phyloP scores from a whole-genome alignment of 2,888 invertebrate genomes.

The Eilema sororculum region DNA sequence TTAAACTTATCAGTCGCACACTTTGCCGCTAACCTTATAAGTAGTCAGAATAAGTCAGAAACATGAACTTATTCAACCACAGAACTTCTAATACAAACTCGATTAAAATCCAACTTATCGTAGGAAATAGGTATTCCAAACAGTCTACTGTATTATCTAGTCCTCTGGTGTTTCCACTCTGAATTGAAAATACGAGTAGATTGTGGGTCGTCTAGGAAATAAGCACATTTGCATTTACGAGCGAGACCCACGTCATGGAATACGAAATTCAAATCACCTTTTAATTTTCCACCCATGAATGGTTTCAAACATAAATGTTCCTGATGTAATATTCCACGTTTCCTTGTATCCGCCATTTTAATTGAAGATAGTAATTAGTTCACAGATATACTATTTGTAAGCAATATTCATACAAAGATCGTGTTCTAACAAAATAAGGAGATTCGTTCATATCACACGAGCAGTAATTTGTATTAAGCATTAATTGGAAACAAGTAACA shows the following conservation, averaged over 20 bases:
- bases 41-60: neutral
- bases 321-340: slow-evolving; percentile 43
- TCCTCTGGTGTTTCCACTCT: slow-evolving; percentile 10
- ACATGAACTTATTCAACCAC: neutral
- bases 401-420: slow-evolving; percentile 46
- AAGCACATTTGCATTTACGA: slow-evolving; percentile 53
- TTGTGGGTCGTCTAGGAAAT: slow-evolving; percentile 14
- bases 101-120: neutral
- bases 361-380: slow-evolving; percentile 55
- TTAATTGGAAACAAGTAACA: neutral
- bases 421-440: slow-evolving; percentile 29
- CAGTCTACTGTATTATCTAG: neutral
- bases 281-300: slow-evolving; percentile 63
- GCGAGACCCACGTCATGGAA: slow-evolving; percentile 47
- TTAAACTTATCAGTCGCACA: too few relatives aligned
- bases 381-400: slow-evolving; percentile 61
- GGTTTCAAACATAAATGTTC: slow-evolving; percentile 51
- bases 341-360: slow-evolving; percentile 58
- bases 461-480: neutral
- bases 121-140: neutral
- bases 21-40: too few relatives aligned
- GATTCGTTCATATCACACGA: neutral
- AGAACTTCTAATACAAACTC: neutral
- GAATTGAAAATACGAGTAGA: slow-evolving; percentile 14
- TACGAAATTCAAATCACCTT: slow-evolving; percentile 57